Conservation (phyloP, 2,113 vertebrate species). For the Tupaia chinensis region DNA sequence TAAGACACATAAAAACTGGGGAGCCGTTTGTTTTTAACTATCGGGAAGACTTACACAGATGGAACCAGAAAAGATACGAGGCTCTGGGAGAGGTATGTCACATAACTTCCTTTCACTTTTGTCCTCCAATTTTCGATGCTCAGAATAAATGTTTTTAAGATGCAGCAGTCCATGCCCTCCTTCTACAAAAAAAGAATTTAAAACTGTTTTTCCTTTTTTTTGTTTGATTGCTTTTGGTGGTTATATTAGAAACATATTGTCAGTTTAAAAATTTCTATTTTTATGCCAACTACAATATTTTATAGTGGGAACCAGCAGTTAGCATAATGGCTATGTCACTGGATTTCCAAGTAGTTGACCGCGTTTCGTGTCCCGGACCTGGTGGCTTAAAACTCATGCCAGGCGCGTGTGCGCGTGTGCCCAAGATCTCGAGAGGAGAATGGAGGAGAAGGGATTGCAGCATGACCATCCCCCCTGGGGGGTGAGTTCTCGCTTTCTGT, state of each 20-base stretch:
- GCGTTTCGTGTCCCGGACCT: too few relatives aligned
- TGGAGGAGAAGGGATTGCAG: too few relatives aligned
- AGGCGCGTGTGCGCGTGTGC: too few relatives aligned
- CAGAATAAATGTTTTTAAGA: constrained; percentile 5
- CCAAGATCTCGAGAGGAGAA: too few relatives aligned
- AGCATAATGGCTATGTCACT: too few relatives aligned
- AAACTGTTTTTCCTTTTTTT: background rate
- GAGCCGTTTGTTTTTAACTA: constrained; percentile 98
- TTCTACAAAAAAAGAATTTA: background rate
- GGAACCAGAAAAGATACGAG: constrained; percentile 99
- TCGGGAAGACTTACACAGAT: constrained; percentile 97
- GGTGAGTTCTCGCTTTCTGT: too few relatives aligned
- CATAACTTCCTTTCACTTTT: background rate
- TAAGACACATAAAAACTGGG: constrained; percentile 95
- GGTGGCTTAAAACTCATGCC: too few relatives aligned
- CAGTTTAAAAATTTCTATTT: constrained; percentile 39
- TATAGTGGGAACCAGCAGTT: background rate
- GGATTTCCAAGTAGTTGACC: too few relatives aligned
- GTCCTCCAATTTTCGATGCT: background rate
- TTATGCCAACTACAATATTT: background rate
- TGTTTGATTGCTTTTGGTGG: constrained; percentile 29
- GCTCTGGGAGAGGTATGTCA: constrained; percentile 96
- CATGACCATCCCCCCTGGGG: too few relatives aligned
- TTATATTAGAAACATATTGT: constrained; percentile 4
- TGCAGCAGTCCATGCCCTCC: background rate